Conservation (phyloP, 2,888 invertebrate genomes). For the Mesorhabditis sp. region DNA sequence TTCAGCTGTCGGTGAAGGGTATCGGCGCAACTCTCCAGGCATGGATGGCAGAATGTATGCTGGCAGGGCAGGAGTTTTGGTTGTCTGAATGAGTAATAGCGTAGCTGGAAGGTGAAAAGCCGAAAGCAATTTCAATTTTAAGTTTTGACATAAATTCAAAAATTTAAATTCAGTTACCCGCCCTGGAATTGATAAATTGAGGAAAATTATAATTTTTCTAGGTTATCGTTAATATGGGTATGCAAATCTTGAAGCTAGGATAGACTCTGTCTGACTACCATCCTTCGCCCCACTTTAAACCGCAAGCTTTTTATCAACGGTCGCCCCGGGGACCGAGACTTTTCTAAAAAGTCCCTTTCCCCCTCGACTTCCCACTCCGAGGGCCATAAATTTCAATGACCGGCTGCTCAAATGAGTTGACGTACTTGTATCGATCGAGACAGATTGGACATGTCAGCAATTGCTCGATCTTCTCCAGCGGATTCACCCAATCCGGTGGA, state of each 20-base stretch:
- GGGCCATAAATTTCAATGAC: not conserved
- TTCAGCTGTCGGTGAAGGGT: constrained; percentile 40
- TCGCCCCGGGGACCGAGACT: no score
- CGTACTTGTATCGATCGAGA: constrained; percentile 76
- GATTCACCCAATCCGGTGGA: constrained; percentile 50
- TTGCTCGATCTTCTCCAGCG: constrained; percentile 70
- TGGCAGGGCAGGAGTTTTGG: constrained; percentile 86
- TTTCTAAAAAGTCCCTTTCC: not conserved
- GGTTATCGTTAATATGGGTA: no score
- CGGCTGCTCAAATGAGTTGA: constrained; percentile 8
- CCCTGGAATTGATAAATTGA: no score
- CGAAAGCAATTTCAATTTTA: no score
- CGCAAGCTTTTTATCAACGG: no score
- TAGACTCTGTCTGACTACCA: no score
- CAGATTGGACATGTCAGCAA: constrained; percentile 96
- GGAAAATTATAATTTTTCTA: no score
- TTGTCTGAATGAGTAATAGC: constrained; percentile 34
- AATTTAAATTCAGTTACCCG: constrained; percentile 7
- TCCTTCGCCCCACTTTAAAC: no score
- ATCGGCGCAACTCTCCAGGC: constrained; percentile 74
- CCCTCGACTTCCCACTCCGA: not conserved
- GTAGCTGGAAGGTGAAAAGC: no score
- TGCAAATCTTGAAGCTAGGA: no score
- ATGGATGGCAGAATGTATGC: constrained; percentile 98
- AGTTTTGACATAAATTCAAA: constrained; percentile 10